These are phyloP conservation scores for Stegastes partitus DNA, from an alignment of 2,113 vertebrate species.

Conservation along the genomic window DNA sequence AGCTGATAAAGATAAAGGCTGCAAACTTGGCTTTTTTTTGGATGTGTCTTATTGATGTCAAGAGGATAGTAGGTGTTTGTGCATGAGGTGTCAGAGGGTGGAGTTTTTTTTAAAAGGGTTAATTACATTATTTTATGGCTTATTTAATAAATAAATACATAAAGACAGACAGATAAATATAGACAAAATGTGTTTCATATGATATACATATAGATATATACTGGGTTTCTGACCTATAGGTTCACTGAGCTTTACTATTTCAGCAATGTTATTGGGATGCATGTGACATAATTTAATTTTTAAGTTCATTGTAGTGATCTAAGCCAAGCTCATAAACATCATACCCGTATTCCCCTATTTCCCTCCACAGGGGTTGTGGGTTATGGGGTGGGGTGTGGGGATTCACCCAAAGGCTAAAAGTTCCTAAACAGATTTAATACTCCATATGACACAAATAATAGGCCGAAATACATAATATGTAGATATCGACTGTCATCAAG, in stretches of 20 bases:
- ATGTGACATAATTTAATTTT: slow-evolving; percentile 9
- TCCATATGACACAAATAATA: background rate
- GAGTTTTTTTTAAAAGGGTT: too few relatives aligned
- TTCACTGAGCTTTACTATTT: slow-evolving; percentile 22
- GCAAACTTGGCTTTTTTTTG: background rate
- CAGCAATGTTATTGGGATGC: slow-evolving; percentile 14
- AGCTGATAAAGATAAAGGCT: background rate
- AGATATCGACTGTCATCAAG: background rate
- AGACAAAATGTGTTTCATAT: background rate
- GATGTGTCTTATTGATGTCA: background rate
- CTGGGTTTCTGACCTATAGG: slow-evolving; percentile 9
- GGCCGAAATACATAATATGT: background rate
- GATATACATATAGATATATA: too few relatives aligned
- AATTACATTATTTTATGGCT: too few relatives aligned
- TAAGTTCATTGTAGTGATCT: slow-evolving; percentile 13
- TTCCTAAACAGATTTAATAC: background rate
- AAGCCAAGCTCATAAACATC: slow-evolving; percentile 44
- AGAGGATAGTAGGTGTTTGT: background rate
- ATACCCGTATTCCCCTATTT: slow-evolving; percentile 8
- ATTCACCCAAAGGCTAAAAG: slow-evolving; percentile 10
- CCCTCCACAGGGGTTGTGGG: background rate
- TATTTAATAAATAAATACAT: too few relatives aligned
- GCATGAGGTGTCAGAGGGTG: background rate
- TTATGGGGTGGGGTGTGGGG: background rate
- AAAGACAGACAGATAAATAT: too few relatives aligned